Evolutionary conservation across 2,888 invertebrate genomes (phyloP).

Genomic region (Diogma glabrata): DNA sequence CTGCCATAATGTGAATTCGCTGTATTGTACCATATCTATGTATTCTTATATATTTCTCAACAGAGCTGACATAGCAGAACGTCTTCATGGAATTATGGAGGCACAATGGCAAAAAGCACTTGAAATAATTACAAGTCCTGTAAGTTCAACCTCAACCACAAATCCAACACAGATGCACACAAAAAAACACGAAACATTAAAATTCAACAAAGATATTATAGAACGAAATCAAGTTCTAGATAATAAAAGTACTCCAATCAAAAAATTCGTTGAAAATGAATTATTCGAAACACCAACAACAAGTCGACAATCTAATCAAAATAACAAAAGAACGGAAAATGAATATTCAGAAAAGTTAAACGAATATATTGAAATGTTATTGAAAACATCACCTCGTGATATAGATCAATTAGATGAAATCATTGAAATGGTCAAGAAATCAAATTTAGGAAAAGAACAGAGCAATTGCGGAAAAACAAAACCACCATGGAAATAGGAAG

Average conservation of each 20-base stretch:
- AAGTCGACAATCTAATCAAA: conserved; percentile 20
- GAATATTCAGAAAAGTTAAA: conserved; percentile 24
- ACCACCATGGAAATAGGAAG: conserved; percentile 6
- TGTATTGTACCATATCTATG: no score
- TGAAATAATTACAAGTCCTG: conserved; percentile 47
- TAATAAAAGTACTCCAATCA: conserved; percentile 11
- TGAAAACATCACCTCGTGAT: conserved; percentile 41
- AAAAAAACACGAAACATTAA: no score
- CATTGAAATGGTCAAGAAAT: conserved; percentile 16
- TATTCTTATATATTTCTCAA: no score
- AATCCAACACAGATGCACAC: conserved; percentile 7
- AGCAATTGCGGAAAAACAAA: not conserved
- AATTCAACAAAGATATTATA: not conserved
- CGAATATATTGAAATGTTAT: conserved; percentile 26
- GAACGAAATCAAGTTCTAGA: conserved; percentile 18
- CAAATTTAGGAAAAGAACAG: not conserved
- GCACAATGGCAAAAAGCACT: conserved; percentile 69
- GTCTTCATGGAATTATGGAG: conserved; percentile 68
- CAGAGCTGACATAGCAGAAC: conserved; percentile 57
- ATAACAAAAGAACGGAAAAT: conserved; percentile 26
- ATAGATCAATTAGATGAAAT: conserved; percentile 32
- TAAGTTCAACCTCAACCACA: conserved; percentile 11
- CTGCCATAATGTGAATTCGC: no score
- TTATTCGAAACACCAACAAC: conserved; percentile 30
- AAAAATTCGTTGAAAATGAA: conserved; percentile 25